Conservation (phyloP, 2,888 invertebrate species). For the Polietes domitor region DNA sequence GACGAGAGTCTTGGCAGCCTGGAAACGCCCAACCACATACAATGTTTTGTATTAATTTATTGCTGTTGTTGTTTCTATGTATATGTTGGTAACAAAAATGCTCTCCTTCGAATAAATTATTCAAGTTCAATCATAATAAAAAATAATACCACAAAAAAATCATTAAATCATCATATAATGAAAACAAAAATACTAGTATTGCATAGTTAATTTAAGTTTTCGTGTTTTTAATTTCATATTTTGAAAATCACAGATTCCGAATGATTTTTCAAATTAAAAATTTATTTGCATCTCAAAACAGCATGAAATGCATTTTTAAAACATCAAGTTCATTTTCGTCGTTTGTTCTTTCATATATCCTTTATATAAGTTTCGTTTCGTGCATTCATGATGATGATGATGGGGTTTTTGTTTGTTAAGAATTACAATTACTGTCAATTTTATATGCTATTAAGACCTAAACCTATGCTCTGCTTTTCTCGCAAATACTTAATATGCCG, state of each 20-base stretch:
- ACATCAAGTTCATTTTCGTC: too few relatives aligned
- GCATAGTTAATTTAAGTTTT: neutral
- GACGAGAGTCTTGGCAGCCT: too few relatives aligned
- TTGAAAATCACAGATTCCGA: slow-evolving; percentile 43
- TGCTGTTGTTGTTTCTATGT: too few relatives aligned
- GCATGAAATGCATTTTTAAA: too few relatives aligned
- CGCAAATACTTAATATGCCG: neutral
- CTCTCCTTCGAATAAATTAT: too few relatives aligned
- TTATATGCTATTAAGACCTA: neutral
- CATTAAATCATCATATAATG: too few relatives aligned
- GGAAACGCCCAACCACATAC: too few relatives aligned
- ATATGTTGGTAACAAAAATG: too few relatives aligned
- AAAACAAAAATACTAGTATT: neutral
- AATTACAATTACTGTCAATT: neutral
- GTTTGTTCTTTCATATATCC: too few relatives aligned
- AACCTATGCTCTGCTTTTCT: neutral
- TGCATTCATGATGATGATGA: neutral
- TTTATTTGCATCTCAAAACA: neutral
- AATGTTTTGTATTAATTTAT: too few relatives aligned
- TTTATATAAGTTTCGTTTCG: neutral
- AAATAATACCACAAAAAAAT: too few relatives aligned
- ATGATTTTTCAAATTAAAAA: slow-evolving; percentile 25
- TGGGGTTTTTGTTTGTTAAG: neutral
- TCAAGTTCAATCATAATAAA: too few relatives aligned
- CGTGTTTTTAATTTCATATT: slow-evolving; percentile 4